These are phyloP conservation scores for Rhynchomys soricoides DNA, from an alignment of 2,113 vertebrate species.

Conservation along the genomic window DNA sequence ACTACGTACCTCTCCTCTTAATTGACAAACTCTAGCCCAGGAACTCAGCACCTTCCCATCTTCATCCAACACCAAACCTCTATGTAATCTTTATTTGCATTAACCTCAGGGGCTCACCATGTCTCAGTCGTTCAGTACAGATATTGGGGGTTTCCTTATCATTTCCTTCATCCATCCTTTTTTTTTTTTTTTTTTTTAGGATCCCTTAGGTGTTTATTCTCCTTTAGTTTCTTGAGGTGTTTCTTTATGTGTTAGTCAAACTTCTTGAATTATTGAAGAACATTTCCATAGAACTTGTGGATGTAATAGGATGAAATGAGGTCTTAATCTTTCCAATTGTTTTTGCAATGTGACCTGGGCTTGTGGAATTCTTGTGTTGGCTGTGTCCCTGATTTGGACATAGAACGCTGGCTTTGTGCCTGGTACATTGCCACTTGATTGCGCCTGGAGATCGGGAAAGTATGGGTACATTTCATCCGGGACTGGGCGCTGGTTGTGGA, in stretches of 20 bases:
- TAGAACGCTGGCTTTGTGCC: neutral
- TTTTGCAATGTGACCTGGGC: neutral
- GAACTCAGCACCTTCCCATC: slow-evolving; percentile 58
- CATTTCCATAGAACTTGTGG: neutral
- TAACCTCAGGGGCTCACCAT: neutral
- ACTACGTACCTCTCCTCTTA: neutral
- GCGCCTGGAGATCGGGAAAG: neutral
- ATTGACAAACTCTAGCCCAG: slow-evolving; percentile 61
- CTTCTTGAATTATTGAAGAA: neutral
- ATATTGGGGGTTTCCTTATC: neutral
- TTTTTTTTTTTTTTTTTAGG: no score
- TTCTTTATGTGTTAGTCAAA: neutral
- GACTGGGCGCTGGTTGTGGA: neutral
- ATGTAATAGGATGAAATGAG: neutral
- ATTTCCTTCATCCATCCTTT: neutral
- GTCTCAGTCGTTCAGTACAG: neutral
- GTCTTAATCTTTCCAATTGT: neutral
- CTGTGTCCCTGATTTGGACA: neutral
- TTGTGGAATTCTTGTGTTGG: neutral
- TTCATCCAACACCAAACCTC: neutral
- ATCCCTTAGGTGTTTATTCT: neutral
- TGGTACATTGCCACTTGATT: neutral
- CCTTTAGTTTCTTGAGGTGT: neutral
- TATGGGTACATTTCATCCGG: neutral
- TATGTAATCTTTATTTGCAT: neutral